Evolutionary conservation across 2,113 vertebrate genomes (phyloP), one percentile per base, ranked within the genome.

Genomic region (Okapia johnstoni): DNA sequence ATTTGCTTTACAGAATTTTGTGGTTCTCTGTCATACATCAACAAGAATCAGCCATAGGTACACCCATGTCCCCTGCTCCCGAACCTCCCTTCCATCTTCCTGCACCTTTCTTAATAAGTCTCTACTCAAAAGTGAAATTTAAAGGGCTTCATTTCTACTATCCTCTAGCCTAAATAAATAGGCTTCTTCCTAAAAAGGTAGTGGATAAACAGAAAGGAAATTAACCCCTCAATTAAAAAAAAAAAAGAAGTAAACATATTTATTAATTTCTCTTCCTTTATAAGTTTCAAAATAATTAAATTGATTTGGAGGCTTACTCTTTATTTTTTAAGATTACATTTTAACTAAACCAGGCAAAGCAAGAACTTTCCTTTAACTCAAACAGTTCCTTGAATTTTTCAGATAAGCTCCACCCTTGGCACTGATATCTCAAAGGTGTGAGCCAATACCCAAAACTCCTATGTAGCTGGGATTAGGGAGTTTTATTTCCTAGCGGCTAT

Each of bases 321-420:
- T 77, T 63, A 2, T 81, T 85, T 93, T 96, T 95, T 81, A 94
- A 96, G 95, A 87, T 96, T 89, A 70, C n/a, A 86, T 63, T 96
- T 77, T 88, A 94, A 84, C 73, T 92, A 66, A 95, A 93, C 90
- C 54, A 93, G 79, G 79, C 60, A 80, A 94, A 93, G 54, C 46
- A 92, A 92, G 88, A 63, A 91, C 52, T 96, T 89, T 28, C 57
- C 55, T 96, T 91, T 85, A 55, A 79, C 85, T 94, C 70, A 94
- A 88, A 84, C 16, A 70, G 30, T 93, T 97, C 46, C 91, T 97
- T 95, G 83, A 92, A 95, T 91, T 94, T 94, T 90, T 90, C 88
- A 84, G 85, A 90, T 95, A 96, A 87, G 55, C 70, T 73, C 50
- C 85, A 96, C 80, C 36, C 88, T 90, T 81, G 58, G 26, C 43